Evolutionary conservation across 1,140 invertebrate genomes (phyloP).

Genomic region (Wasmannia auropunctata): DNA sequence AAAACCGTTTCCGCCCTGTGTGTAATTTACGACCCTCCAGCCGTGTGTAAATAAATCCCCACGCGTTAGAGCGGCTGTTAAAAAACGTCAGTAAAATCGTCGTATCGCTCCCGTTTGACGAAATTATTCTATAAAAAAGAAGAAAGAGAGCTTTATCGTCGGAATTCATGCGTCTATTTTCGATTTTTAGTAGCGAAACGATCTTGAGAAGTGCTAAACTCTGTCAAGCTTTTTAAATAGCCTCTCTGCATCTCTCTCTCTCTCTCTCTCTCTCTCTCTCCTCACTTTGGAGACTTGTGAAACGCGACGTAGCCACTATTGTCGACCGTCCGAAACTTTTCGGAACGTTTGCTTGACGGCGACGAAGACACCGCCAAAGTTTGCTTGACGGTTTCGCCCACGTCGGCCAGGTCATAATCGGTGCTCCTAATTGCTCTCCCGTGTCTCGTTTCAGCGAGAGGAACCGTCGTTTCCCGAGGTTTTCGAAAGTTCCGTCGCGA

Average conservation of each 20-base stretch:
- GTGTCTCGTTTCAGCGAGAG: constrained; percentile 22
- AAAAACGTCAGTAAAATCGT: background rate
- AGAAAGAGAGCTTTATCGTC: background rate
- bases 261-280: background rate
- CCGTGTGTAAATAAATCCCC: constrained; percentile 6
- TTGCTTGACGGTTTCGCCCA: constrained; percentile 5
- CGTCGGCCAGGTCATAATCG: constrained; percentile 7
- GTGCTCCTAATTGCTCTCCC: constrained; percentile 25
- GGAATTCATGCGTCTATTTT: background rate
- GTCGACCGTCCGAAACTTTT: background rate
- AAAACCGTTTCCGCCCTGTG: constrained; percentile 12
- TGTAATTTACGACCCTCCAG: constrained; percentile 18
- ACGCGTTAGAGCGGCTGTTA: background rate
- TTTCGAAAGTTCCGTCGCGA: constrained; percentile 1
- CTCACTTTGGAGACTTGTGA: background rate
- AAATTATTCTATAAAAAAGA: background rate
- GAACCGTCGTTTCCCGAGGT: background rate
- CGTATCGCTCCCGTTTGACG: background rate
- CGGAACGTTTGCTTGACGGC: background rate
- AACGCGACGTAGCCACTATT: background rate
- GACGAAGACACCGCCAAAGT: constrained; percentile 4
- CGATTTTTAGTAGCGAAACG: background rate
- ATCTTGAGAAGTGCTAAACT: background rate
- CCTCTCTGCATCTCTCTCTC: background rate
- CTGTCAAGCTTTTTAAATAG: constrained; percentile 28